Evolutionary conservation across 2,888 invertebrate species (phyloP).

Genomic region (Sinodicranocentrus sp.): DNA sequence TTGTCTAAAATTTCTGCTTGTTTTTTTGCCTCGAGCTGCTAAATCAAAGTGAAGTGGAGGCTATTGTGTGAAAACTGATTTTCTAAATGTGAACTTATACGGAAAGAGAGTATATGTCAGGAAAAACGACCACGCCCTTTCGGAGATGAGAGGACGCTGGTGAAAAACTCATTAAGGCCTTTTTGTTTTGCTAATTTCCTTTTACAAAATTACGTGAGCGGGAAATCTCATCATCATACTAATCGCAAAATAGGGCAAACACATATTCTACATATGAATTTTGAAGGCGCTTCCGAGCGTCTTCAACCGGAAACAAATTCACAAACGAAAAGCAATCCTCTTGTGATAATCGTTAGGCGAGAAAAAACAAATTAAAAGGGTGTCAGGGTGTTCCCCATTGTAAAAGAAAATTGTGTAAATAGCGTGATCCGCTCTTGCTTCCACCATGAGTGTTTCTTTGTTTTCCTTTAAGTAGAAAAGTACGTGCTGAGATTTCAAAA

Average conservation of each 20-base stretch:
- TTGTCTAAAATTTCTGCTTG: no score
- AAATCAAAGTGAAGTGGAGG: no score
- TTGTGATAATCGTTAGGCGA: background rate
- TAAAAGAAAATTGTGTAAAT: background rate
- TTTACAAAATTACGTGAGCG: slow-evolving; percentile 12
- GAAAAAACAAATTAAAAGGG: slow-evolving; percentile 7
- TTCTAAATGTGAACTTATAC: background rate
- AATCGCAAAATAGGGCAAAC: slow-evolving; percentile 28
- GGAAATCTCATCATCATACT: slow-evolving; percentile 38
- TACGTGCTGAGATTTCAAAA: slow-evolving; percentile 56
- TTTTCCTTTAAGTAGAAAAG: slow-evolving; percentile 41
- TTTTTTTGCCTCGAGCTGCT: no score
- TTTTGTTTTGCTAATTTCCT: background rate
- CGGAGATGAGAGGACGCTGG: no score
- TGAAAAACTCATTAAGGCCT: slow-evolving; percentile 18
- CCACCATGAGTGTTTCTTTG: background rate
- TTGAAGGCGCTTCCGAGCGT: no score
- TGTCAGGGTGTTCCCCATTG: background rate
- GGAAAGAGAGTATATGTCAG: background rate
- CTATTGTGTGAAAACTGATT: no score
- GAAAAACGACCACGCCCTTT: no score
- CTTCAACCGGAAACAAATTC: background rate
- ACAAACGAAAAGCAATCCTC: background rate
- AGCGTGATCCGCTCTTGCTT: background rate
- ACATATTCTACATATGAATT: background rate